Percentiles rank a stretch among this genome's conserved stretches.
Conservation (phyloP, 2,113 vertebrate genomes). For the Pionites leucogaster region DNA sequence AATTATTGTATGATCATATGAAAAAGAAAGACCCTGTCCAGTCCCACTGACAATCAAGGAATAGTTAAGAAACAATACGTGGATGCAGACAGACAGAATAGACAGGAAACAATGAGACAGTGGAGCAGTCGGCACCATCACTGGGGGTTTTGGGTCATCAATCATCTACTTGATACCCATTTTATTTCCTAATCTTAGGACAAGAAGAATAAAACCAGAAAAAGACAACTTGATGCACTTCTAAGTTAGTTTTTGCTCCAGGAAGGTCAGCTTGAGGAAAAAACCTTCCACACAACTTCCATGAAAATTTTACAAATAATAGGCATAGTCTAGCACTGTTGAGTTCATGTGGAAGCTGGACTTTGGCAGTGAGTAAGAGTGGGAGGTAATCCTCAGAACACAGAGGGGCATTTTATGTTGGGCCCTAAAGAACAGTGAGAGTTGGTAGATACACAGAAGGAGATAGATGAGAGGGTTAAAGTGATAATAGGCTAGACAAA, state of each 20-base stretch:
- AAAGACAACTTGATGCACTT: not conserved
- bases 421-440: not conserved
- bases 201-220: not conserved
- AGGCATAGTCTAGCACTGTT: not conserved
- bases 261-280: not conserved
- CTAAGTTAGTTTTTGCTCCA: not conserved
- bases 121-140: not conserved
- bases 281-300: not conserved
- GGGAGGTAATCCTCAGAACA: not conserved
- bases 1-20: not conserved
- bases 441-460: not conserved
- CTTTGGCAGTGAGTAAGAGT: not conserved
- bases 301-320: not conserved
- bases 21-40: not conserved
- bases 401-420: not conserved
- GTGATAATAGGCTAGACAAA: not conserved
- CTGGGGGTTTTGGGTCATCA: not conserved
- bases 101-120: not conserved
- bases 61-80: not conserved
- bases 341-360: not conserved
- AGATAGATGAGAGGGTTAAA: not conserved
- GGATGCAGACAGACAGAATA: not conserved
- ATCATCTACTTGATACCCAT: not conserved
- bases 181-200: not conserved
- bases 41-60: not conserved